Evolutionary conservation across 2,113 vertebrate genomes (phyloP).

Genomic region (Progne subis): DNA sequence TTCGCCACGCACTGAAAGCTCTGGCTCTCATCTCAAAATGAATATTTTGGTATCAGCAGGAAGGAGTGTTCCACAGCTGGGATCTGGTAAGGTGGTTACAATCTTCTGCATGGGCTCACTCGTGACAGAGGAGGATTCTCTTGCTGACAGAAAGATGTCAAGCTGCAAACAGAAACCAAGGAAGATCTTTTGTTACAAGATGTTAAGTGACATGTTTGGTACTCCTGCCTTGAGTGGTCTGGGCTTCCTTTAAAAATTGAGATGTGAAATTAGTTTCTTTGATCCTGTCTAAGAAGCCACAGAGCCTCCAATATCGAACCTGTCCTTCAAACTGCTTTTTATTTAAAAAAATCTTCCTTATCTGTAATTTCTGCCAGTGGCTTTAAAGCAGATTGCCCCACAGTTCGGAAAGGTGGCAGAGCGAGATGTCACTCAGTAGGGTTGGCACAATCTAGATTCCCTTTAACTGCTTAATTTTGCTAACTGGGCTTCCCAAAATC

Average conservation of each 20-base stretch:
- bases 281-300: neutral
- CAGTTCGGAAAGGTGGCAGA: neutral
- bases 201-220: neutral
- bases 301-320: neutral
- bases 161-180: neutral
- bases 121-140: neutral
- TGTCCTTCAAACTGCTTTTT: neutral
- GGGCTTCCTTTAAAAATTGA: neutral
- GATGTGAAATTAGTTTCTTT: neutral
- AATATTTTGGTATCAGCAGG: neutral
- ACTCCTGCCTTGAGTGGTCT: neutral
- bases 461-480: neutral
- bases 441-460: neutral
- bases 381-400: neutral
- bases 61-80: neutral
- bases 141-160: neutral
- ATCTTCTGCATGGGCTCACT: neutral
- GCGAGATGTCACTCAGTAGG: neutral
- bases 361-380: neutral
- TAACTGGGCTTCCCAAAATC: neutral
- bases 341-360: neutral
- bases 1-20: neutral
- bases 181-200: neutral
- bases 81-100: neutral
- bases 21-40: neutral